A percentile compares a stretch with the other conserved stretches of the same genome.
Conservation (phyloP, 2,113 vertebrate species). For the Paramormyrops kingsleyae region DNA sequence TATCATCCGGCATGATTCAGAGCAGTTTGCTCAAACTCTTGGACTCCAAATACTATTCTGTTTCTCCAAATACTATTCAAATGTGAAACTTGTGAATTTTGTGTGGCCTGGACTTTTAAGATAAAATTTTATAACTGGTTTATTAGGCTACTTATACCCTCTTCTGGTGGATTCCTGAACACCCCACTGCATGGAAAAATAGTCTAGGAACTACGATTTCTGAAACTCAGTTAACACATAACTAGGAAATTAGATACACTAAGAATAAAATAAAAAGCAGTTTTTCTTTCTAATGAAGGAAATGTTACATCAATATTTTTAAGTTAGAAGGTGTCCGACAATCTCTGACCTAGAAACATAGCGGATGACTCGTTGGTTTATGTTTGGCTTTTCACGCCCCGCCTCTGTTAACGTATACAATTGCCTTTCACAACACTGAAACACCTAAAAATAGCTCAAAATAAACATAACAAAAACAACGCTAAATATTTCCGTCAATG, state of each 20-base stretch:
- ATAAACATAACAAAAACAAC: not conserved
- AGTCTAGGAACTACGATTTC: not conserved
- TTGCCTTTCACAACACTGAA: too few relatives aligned
- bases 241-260: not conserved
- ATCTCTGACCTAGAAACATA: not conserved
- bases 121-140: not conserved
- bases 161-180: not conserved
- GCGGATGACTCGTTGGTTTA: not conserved
- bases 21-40: not conserved
- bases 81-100: not conserved
- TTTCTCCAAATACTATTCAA: not conserved
- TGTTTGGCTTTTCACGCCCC: not conserved
- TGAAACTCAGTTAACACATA: not conserved
- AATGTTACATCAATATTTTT: not conserved
- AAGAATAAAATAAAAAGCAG: not conserved
- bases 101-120: not conserved
- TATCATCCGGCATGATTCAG: not conserved
- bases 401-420: not conserved
- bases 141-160: not conserved
- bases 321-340: not conserved
- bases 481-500: not conserved
- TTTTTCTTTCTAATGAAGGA: not conserved
- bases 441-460: not conserved
- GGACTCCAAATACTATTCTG: not conserved
- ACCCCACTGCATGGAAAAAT: not conserved